These are phyloP conservation scores for Sebastes kiyomatsui DNA, from an alignment of 2,797 vertebrate species.

Conservation along the genomic window DNA sequence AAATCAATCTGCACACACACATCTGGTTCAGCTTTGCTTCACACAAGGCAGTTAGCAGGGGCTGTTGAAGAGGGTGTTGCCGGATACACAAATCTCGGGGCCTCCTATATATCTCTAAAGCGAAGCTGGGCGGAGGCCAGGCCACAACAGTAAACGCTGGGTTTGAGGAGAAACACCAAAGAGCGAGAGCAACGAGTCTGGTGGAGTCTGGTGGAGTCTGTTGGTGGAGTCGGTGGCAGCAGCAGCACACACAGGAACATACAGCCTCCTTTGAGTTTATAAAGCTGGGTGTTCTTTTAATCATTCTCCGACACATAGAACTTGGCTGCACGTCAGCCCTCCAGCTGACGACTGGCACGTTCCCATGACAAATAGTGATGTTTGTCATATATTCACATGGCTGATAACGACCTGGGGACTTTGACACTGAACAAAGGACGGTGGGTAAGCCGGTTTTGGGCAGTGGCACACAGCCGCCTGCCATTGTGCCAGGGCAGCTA, in stretches of 20 bases:
- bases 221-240: constrained; percentile 6
- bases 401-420: constrained; percentile 64
- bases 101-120: constrained; percentile 75
- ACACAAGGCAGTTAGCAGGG: constrained; percentile 76
- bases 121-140: constrained; percentile 73
- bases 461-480: constrained; percentile 40
- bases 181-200: constrained; percentile 51
- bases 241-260: constrained; percentile 15
- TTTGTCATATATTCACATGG: constrained; percentile 48
- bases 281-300: constrained; percentile 67
- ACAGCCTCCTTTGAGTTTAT: constrained; percentile 44
- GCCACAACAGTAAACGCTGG: constrained; percentile 79
- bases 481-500: constrained; percentile 31
- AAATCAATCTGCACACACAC: constrained; percentile 69
- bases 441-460: constrained; percentile 36
- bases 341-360: constrained; percentile 61
- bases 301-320: constrained; percentile 61
- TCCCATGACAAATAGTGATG: constrained; percentile 65
- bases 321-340: constrained; percentile 40
- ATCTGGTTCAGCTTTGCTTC: constrained; percentile 83
- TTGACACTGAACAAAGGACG: constrained; percentile 60
- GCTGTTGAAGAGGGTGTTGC: constrained; percentile 79
- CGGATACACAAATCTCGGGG: constrained; percentile 77
- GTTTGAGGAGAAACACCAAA: constrained; percentile 73
- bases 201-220: constrained; percentile 8